A percentile compares a stretch with the other conserved stretches of the same genome.
Conservation (phyloP, 2,888 invertebrate genomes). For the Scaptomyza tumidula region DNA sequence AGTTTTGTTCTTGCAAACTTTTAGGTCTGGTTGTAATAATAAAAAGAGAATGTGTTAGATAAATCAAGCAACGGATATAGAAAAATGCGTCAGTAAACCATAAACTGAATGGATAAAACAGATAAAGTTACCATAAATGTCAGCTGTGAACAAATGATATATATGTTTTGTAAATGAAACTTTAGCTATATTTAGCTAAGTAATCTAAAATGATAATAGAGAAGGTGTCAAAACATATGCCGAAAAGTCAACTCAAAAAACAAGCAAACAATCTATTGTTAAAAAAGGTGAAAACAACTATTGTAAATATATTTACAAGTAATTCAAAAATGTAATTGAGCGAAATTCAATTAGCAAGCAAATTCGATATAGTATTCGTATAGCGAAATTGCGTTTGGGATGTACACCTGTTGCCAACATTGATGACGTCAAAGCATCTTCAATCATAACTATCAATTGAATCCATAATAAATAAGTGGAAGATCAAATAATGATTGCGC, state of each 20-base stretch:
- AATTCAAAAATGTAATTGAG: slow-evolving; percentile 50
- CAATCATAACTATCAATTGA: slow-evolving; percentile 35
- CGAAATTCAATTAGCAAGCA: slow-evolving; percentile 49
- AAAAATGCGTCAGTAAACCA: slow-evolving; percentile 10
- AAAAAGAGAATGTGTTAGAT: not conserved
- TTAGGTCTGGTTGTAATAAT: not conserved
- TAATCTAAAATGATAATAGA: slow-evolving; percentile 20
- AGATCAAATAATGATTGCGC: slow-evolving; percentile 39
- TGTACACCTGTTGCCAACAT: slow-evolving; percentile 27
- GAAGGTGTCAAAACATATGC: slow-evolving; percentile 62
- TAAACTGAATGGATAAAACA: slow-evolving; percentile 29
- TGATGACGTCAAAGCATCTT: slow-evolving; percentile 42
- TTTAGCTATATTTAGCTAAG: slow-evolving; percentile 25
- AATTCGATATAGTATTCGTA: slow-evolving; percentile 17
- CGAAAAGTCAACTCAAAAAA: slow-evolving; percentile 15
- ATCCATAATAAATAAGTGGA: slow-evolving; percentile 22
- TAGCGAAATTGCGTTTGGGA: slow-evolving; percentile 26
- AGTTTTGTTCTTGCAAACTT: not conserved
- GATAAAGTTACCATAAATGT: slow-evolving; percentile 21
- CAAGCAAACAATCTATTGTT: slow-evolving; percentile 24
- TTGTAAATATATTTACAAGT: slow-evolving; percentile 59
- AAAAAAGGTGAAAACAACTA: slow-evolving; percentile 38
- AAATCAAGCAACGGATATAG: slow-evolving; percentile 11
- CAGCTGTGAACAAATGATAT: slow-evolving; percentile 9
- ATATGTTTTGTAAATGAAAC: slow-evolving; percentile 1